Evolutionary conservation across 2,113 vertebrate species (phyloP), one percentile per base, ranked within the genome.

Genomic region (Pristiophorus japonicus): DNA sequence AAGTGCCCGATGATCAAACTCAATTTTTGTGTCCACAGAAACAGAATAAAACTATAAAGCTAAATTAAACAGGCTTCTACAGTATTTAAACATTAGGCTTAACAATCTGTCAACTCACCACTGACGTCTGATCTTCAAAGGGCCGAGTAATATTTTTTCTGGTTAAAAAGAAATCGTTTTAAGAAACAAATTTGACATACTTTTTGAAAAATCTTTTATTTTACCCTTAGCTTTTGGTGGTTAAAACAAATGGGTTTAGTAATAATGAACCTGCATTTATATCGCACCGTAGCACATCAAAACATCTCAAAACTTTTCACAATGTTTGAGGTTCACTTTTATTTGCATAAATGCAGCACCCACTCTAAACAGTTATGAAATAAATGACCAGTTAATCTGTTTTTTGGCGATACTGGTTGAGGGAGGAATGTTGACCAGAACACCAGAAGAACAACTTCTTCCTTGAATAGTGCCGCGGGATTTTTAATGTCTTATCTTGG

Each of bases 101-200:
- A 94, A 18, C 20, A 94, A 95, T 81, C 94, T 62, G 92, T 1
- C 18, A 51, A 97, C 98, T 97, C 95, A 99, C 99, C 97, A 99
- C 87, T 5, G 99, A 99, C 0, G 98, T 99, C 0, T 99, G 98
- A 97, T 99, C 99, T 95, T 99, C 99, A 98, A 99, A 99, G 1
- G 99, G 99, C 34, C 98, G 98, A 7, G 98, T 98, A 95, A 99
- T 98, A 96, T 99, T 99, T 98, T 99, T 99, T 96, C 99, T 99
- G 96, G 92, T 88, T 96, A 95, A 63, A 95, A 94, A 16, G 30
- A 59, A 45, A 22, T 59, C 14, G 0, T 22, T 70, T 42, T 73
- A 78, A 70, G 95, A 18, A 27, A 85, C 45, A 27, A 30, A 96
- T 84, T 5, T 95, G 59, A 75, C 11, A 51, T 18, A 47, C 38